phyloP scores from a whole-genome alignment of 2,113 vertebrate genomes.

The Gnathonemus longibarbis region DNA sequence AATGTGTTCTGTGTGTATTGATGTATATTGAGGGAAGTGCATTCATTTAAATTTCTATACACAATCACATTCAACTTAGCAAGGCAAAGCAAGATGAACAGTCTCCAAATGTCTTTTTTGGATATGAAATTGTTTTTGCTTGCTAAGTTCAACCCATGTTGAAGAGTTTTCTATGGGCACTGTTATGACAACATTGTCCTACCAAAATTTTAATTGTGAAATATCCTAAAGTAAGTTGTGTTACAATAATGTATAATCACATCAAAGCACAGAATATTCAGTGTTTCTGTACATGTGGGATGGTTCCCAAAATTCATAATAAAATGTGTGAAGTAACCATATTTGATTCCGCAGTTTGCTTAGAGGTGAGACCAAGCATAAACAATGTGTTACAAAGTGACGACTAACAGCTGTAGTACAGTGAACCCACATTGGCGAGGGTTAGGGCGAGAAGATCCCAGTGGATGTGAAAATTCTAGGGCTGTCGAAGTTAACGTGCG shows the following conservation, averaged over 20 bases:
- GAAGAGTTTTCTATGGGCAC: not conserved
- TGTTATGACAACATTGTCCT: not conserved
- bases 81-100: not conserved
- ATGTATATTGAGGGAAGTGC: not conserved
- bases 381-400: not conserved
- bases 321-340: not conserved
- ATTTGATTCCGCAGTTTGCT: not conserved
- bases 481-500: not conserved
- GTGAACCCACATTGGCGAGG: not conserved
- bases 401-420: not conserved
- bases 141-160: not conserved
- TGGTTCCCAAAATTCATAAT: not conserved
- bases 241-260: not conserved
- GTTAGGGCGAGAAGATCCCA: not conserved
- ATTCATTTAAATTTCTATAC: not conserved
- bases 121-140: not conserved
- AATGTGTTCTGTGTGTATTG: not conserved
- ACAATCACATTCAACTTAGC: not conserved
- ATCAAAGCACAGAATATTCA: not conserved
- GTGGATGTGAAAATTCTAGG: not conserved
- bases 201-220: not conserved
- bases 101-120: not conserved
- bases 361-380: not conserved
- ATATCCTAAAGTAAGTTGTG: not conserved
- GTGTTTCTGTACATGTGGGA: not conserved